These are phyloP conservation scores for Acrossocheilus fasciatus DNA, from an alignment of 2,797 vertebrate genomes.

Conservation along the genomic window DNA sequence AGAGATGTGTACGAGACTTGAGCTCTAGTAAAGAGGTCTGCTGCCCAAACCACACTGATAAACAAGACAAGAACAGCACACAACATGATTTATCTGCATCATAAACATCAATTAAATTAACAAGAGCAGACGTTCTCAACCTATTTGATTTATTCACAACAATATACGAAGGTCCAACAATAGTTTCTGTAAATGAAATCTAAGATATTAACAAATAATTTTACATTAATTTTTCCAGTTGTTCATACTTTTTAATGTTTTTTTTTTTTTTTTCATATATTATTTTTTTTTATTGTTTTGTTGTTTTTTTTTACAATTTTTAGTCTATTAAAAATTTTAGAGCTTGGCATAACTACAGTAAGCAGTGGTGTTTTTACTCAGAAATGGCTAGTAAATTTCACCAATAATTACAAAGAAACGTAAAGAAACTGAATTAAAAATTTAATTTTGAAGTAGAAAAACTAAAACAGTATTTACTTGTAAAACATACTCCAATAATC, in stretches of 20 bases:
- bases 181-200: background rate
- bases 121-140: background rate
- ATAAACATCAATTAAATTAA: background rate
- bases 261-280: background rate
- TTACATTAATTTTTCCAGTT: background rate
- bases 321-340: too few relatives aligned
- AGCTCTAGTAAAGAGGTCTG: slow-evolving; percentile 33
- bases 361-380: background rate
- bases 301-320: background rate
- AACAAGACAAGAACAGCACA: slow-evolving; percentile 31
- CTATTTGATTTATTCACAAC: background rate
- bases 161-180: background rate
- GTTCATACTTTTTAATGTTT: background rate
- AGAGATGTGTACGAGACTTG: slow-evolving; percentile 55
- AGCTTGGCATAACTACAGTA: too few relatives aligned
- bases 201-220: background rate
- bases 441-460: background rate
- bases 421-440: background rate
- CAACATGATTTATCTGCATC: slow-evolving; percentile 23
- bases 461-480: background rate
- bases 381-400: too few relatives aligned
- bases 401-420: background rate
- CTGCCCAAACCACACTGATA: slow-evolving; percentile 50
- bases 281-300: background rate
- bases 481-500: background rate